These are phyloP conservation scores for Drosophila santomea DNA, from an alignment of 1,140 invertebrate genomes.

Conservation along the genomic window DNA sequence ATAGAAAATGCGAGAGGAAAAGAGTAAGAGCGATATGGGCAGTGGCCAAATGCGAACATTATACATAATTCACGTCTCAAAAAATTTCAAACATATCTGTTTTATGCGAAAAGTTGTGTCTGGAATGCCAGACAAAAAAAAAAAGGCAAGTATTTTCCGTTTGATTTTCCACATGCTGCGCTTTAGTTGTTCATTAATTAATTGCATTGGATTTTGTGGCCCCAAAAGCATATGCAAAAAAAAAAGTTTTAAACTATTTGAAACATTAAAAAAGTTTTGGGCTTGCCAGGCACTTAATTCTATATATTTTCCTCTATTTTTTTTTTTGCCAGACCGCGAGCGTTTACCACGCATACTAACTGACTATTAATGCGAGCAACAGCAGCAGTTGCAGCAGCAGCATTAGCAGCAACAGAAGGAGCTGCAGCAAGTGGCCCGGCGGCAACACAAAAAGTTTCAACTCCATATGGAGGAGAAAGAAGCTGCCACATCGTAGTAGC, in stretches of 20 bases:
- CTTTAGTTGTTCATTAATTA: conserved; percentile 55
- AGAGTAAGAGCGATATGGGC: background rate
- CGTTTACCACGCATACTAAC: conserved; percentile 74
- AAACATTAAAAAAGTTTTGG: conserved; percentile 52
- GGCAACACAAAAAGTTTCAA: conserved; percentile 36
- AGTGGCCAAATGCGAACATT: conserved; percentile 18
- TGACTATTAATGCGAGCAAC: conserved; percentile 64
- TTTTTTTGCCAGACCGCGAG: conserved; percentile 26
- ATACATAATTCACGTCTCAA: conserved; percentile 32
- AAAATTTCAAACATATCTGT: conserved; percentile 15
- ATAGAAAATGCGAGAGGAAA: background rate
- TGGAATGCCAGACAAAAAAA: background rate
- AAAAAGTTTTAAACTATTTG: conserved; percentile 42
- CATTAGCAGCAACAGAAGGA: background rate
- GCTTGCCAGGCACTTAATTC: conserved; percentile 37
- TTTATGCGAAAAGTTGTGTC: conserved; percentile 39
- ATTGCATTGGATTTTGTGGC: conserved; percentile 62
- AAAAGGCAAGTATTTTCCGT: conserved; percentile 15
- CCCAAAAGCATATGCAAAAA: conserved; percentile 1
- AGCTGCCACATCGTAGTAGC: conserved; percentile 7
- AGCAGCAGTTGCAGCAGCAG: background rate
- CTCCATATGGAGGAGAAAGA: conserved; percentile 36
- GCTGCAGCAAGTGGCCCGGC: conserved; percentile 9
- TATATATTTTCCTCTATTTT: conserved; percentile 10
- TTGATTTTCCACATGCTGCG: conserved; percentile 33